Evolutionary conservation across 2,888 invertebrate genomes (phyloP), one percentile per base, ranked within the genome.

Genomic region (Beris chalybata): DNA sequence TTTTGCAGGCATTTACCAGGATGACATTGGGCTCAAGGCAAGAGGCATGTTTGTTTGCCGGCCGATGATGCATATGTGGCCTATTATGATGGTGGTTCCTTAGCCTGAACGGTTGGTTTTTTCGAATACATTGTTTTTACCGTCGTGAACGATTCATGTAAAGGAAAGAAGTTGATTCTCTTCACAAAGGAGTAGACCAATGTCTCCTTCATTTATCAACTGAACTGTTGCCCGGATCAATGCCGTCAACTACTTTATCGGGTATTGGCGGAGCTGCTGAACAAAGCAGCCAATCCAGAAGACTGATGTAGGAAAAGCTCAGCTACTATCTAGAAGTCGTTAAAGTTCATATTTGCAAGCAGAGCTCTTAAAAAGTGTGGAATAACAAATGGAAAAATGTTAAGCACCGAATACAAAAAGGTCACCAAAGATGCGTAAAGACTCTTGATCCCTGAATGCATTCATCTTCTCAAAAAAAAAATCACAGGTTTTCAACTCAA

Each of bases 141-240:
- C 66, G 95, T 95, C 71, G 85, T 98, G 70, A 97, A 97, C 82
- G 97, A 98, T 81, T 97, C 97, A 0, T 89, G 90, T 70, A 89
- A 90, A 76, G 91, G 95, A 71, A 97, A 95, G 81, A 92, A 93
- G 79, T 86, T 86, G 71, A 89, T 96, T 79, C 95, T 99, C 76
- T 96, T 99, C 76, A 96, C 96, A 0, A 95, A 94, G 79, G 95
- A 95, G 69, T 99, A 98, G 98, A 98, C 99, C 53, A 97, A 97
- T 75, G 85, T 87, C 67, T 99, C 98, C 81, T 86, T 31, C 86
- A 88, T 55, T 87, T 96, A 89, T 0, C 89, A 91, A 78, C 82
- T 97, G 72, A 93, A 90, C 92, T 74, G 89, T 97, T 67, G 88
- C 87, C 13, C 85, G 88, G 77, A 85, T 87, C 53, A 92, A 95